Conservation (phyloP, 2,113 vertebrate genomes). For the Dromiciops gliroides region DNA sequence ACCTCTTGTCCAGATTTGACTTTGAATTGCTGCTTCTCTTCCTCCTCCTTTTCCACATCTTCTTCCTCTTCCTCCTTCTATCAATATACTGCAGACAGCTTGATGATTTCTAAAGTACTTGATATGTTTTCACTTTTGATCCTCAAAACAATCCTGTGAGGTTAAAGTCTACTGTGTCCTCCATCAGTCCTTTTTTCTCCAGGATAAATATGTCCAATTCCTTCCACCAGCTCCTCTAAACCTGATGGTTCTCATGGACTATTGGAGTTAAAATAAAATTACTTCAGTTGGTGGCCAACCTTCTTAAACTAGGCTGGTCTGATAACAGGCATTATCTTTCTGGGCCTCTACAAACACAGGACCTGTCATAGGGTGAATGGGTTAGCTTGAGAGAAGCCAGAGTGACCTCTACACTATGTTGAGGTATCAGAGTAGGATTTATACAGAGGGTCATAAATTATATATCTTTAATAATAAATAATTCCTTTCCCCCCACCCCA, state of each 20-base stretch:
- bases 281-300: neutral
- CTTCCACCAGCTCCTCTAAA: neutral
- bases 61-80: neutral
- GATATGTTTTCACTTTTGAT: neutral
- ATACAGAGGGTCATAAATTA: constrained; percentile 12
- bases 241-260: neutral
- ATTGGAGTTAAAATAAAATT: no score
- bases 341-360: neutral
- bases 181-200: neutral
- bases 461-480: neutral
- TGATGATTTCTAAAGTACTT: neutral
- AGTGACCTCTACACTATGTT: neutral
- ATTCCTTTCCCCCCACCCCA: neutral
- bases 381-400: neutral
- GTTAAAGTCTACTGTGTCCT: neutral
- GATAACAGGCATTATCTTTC: neutral
- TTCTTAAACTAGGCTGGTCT: neutral
- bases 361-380: neutral
- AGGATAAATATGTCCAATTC: neutral
- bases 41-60: neutral
- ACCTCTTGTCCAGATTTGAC: neutral
- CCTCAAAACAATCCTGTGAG: neutral
- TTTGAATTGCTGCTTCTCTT: constrained; percentile 22
- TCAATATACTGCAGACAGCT: neutral
- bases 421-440: neutral